A percentile compares a stretch with the other conserved stretches of the same genome.
Evolutionary conservation across 1,140 invertebrate species (phyloP).

Genomic region (Drosophila watanabei): DNA sequence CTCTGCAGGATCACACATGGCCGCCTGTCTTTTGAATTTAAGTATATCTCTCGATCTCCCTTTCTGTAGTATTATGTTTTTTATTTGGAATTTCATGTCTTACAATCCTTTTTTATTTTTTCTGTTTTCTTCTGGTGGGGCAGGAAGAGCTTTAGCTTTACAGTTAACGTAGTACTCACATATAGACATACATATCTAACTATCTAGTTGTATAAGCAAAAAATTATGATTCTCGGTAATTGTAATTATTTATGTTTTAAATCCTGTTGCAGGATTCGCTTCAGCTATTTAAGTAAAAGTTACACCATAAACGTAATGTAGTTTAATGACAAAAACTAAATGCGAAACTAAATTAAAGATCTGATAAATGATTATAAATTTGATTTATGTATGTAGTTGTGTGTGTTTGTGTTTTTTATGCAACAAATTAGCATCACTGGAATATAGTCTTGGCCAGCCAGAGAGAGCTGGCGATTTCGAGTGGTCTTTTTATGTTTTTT

Average conservation of each 20-base stretch:
- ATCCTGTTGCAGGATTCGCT: slow-evolving; percentile 83
- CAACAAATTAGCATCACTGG: slow-evolving; percentile 81
- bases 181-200: slow-evolving; percentile 47
- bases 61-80: slow-evolving; percentile 7
- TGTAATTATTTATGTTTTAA: slow-evolving; percentile 64
- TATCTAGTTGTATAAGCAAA: slow-evolving; percentile 43
- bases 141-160: slow-evolving; percentile 67
- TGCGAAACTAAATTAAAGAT: slow-evolving; percentile 47
- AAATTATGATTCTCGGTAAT: slow-evolving; percentile 8
- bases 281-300: slow-evolving; percentile 78
- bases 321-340: slow-evolving; percentile 39
- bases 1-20: slow-evolving; percentile 1
- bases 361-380: slow-evolving; percentile 71
- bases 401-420: slow-evolving; percentile 62
- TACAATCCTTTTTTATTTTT: slow-evolving; percentile 20
- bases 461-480: slow-evolving; percentile 48
- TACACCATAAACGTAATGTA: slow-evolving; percentile 58
- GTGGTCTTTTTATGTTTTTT: slow-evolving; percentile 67
- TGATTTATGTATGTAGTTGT: slow-evolving; percentile 68
- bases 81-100: slow-evolving; percentile 58
- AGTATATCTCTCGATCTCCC: slow-evolving; percentile 3
- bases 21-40: slow-evolving; percentile 4
- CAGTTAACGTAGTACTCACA: slow-evolving; percentile 61
- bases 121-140: slow-evolving; percentile 71
- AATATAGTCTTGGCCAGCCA: slow-evolving; percentile 72